Base-by-base conservation (phyloP, 2,113 vertebrate species). In the Damaliscus lunatus region DNA sequence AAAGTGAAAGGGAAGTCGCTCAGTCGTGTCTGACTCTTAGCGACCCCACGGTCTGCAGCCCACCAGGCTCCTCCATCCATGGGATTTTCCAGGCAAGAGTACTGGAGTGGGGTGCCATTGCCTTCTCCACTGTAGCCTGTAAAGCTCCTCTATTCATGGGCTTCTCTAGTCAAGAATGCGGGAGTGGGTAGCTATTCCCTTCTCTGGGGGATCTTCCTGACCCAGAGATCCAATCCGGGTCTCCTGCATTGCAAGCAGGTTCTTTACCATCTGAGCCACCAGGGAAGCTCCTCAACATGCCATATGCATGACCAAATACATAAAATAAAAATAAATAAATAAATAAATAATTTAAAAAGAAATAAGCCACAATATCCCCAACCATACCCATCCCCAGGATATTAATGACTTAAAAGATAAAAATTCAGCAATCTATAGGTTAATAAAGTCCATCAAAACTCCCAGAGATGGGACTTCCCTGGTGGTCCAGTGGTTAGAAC, bases 311-410 rank as follows among this genome's bases (percentile, higher is more conserved):
- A n/a, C 67, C 67, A 74, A 74, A 40, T 40, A 74, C 19, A 74
- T 23, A 40, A 12, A 12, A 71, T 3, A 71, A 23, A 71, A 71
- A 40, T 77, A 43, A 43, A 43, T 13, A 23, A n/a, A n/a, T n/a
- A 33, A 48, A 48, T 48, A 48, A n/a, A n/a, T 3, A 43, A 14
- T 3, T 77, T 43, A 4, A 77, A 77, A 43, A 43, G 19, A 77
- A 77, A 77, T 77, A 77, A 81, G 78, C 9, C 5, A 33, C 48
- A 50, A 33, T 52, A 81, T 12, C 29, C 78, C 29, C 17, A 33
- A 12, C 33, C 23, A 10, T 2, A 25, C 10, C 0, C 15, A 4
- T 0, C 21, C 5, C 2, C 21, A 21, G 40, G 36, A 52, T 83
- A 59, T 95, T 98, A 71, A 95, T 60, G 13, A 7, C n/a, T 88